Base-by-base conservation (phyloP, 1,140 invertebrate genomes). In the Leptoteleia sp. region DNA sequence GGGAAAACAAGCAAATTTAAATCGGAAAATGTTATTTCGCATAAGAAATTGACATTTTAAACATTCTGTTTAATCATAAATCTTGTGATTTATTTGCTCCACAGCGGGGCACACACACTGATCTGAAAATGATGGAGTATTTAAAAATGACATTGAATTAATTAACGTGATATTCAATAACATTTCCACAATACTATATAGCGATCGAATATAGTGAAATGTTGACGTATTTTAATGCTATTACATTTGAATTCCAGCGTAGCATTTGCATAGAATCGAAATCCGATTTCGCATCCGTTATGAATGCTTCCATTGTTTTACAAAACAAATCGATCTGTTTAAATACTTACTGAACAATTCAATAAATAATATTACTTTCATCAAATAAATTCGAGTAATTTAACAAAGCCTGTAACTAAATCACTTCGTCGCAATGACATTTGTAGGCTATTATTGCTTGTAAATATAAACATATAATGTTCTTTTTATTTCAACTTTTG, bases 221-320 rank as follows among this genome's bases (percentile, higher is more conserved):
- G n/a, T 6, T 8, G 15, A 68, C 29, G 43, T 37, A 57, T 47
- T 68, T 68, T 50, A 59, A 59, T 68, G 40, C 22, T 35, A 68
- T 68, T 48, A 48, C n/a, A 48, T 7, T 0, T 9, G 22, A 57
- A 55, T 12, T 31, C 0, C 31, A 45, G 1, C 19, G 29, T 9
- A 0, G 52, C 9, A 68, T 68, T 68, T 57, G 52, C 52, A 68
- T 68, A 68, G 65, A 68, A 68, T 57, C 19, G 22, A 45, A 67
- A 55, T 67, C 42, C 29, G 64, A 67, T 67, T 67, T 47, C 3
- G 33, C 11, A 12, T 57, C 15, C 33, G 52, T 68, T 68, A 48
- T 68, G 65, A 68, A 50, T 59, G 19, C 25, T 47, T 48, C 43
- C 65, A 35, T 48, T 59, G 65, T 59, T 68, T 48, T 57, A 48